Evolutionary conservation across 2,113 vertebrate genomes (phyloP).

Genomic region (Lates calcarifer): DNA sequence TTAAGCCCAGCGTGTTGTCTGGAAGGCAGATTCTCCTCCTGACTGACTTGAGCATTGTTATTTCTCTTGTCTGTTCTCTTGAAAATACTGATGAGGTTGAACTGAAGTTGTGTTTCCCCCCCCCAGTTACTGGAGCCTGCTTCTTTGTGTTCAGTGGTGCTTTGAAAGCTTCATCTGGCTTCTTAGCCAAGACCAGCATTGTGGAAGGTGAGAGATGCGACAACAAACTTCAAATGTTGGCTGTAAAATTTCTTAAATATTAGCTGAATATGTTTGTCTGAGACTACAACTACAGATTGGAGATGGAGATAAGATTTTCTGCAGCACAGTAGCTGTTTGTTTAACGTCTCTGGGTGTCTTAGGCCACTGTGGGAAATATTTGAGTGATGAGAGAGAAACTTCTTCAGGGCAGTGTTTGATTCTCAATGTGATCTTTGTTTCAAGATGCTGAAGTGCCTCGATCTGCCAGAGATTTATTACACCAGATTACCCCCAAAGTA

Average conservation of each 20-base stretch:
- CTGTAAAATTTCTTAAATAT: conserved; percentile 12
- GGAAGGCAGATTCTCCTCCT: conserved; percentile 1
- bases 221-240: neutral
- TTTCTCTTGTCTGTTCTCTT: conserved; percentile 6
- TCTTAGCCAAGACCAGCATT: conserved; percentile 97
- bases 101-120: neutral
- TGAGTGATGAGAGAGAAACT: too few relatives aligned
- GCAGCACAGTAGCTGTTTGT: neutral
- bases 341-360: neutral
- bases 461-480: neutral
- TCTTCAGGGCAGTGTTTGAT: neutral
- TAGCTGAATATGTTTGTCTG: neutral
- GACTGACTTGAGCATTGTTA: neutral
- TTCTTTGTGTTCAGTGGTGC: conserved; percentile 99
- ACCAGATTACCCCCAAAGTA: neutral
- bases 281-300: neutral
- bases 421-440: neutral
- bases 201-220: conserved; percentile 92
- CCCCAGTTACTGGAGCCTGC: conserved; percentile 96
- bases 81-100: neutral
- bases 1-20: neutral
- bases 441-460: neutral
- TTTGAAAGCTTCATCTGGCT: conserved; percentile 96
- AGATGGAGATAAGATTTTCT: neutral
- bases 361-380: too few relatives aligned